Base-by-base conservation (phyloP, 2,113 vertebrate genomes). In the Anoura caudifer region DNA sequence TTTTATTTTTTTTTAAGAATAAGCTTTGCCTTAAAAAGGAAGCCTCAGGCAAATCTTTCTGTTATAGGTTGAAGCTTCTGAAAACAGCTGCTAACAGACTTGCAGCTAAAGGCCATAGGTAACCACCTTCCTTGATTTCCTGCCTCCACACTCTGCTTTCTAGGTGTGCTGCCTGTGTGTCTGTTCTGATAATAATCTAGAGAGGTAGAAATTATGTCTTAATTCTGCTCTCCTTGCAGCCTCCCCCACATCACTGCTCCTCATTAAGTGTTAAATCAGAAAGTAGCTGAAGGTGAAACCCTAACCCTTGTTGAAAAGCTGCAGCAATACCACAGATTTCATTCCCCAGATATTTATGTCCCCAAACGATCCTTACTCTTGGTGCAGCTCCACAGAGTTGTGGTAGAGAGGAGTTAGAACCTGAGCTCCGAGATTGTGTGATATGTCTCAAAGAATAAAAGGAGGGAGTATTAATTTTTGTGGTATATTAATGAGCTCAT, bases 401-500 rank as follows among this genome's bases (percentile, higher is more conserved):
- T n/a, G 19, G 15, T 5, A 31, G 28, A 47, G 43, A 76, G 12
- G 45, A 63, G 47, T 73, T 73, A 87, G 33, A 94, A 77, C 38
- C 52, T 87, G 47, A 90, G 16, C 43, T 31, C 67, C 59, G 72
- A 63, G 38, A 36, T 38, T 19, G 38, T 19, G 38, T 22, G 20
- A 47, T 67, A 45, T 2, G 20, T 20, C 70, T 81, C 52, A 59
- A 33, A 76, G 69, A 67, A 91, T 20, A 73, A 65, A 88, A 41
- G 7, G 17, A n/a, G 2, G 19, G 36, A 2, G 26, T 12, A 17
- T 56, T 92, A 72, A 95, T 88, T 83, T 94, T 56, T 86, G 70
- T 38, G 22, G 43, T n/a, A 83, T 94, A n/a, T 85, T 95, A 97
- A 96, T 88, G 52, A 96, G 92, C 85, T 92, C 92, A 73, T 70